Evolutionary conservation across 2,113 vertebrate species (phyloP), one percentile per base, ranked within the genome.

Genomic region (Climacteris rufus): DNA sequence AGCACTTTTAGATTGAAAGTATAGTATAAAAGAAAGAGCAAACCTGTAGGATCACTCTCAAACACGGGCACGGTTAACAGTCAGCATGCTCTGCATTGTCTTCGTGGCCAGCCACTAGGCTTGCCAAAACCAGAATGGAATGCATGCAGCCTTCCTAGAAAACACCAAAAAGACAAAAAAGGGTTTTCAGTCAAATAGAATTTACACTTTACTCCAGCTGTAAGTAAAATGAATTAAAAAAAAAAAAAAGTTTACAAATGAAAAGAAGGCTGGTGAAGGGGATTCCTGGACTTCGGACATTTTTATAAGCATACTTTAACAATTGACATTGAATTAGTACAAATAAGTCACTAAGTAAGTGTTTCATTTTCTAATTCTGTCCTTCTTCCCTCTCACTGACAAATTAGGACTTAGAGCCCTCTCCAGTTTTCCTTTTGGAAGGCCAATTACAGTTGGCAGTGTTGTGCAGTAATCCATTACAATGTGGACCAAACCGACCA

Each of bases 31-130:
- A 74, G 1, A 4, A 83, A 68, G 66, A 52, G 10, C 76, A 89
- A 91, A 97, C 98, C 98, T 97, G 70, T 60, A 69, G 68, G 53
- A 86, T 45, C 49, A 23, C 74, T 81, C 35, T 94, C 79, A 92
- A 83, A 83, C 37, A 54, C 10, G 0, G 68, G 25, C 42, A 81
- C 35, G 0, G 24, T 65, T 53, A 96, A 49, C 13, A 82, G 77
- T 89, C 42, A 90, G 66, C 42, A 33, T 33, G 35, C 45, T 87
- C 94, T 40, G 72, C 86, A 84, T 81, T 69, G 85, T 92, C 96
- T 71, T 78, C 3, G 8, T 61, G 61, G 64, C 14, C 77, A 93
- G 24, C 13, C 9, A 15, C 59, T 87, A 59, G 13, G 7, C 53
- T 83, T 87, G 64, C 70, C 60, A 90, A 78, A 76, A n/a, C 5